Percentiles rank a stretch among this genome's conserved stretches.
Conservation (phyloP, 92 coral and sea anemone species). For the Metridium senile region DNA sequence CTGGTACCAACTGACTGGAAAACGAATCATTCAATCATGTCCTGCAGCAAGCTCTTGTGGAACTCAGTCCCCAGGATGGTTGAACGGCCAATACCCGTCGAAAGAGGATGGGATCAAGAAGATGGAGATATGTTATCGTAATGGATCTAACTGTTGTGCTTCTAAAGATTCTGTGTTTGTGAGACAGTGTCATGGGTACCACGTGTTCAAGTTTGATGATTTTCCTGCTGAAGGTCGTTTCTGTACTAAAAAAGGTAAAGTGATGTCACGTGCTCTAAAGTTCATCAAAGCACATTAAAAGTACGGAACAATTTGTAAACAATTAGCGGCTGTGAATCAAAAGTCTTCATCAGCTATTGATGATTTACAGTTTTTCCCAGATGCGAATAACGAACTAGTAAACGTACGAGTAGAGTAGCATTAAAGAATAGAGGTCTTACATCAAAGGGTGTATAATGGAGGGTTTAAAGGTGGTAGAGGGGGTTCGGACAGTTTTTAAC, state of each 20-base stretch:
- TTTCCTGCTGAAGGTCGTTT: not conserved
- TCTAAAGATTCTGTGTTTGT: constrained; percentile 11
- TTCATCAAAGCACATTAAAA: not conserved
- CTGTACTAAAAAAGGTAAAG: constrained; percentile 14
- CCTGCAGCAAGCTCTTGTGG: constrained; percentile 44
- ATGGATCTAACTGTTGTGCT: constrained; percentile 18
- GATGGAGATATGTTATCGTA: constrained; percentile 20
- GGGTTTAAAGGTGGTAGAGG: too few relatives aligned
- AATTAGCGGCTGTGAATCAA: too few relatives aligned
- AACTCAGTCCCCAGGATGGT: constrained; percentile 55
- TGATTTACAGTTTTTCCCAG: too few relatives aligned
- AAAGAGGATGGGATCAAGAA: constrained; percentile 33
- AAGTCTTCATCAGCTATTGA: too few relatives aligned
- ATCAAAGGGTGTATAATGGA: too few relatives aligned
- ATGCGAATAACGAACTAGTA: too few relatives aligned
- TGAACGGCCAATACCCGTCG: constrained; percentile 39
- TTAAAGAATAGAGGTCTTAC: too few relatives aligned
- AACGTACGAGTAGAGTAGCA: too few relatives aligned
- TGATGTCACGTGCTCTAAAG: not conserved
- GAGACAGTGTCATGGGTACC: constrained; percentile 22
- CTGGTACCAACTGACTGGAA: constrained; percentile 21
- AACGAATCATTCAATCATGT: constrained; percentile 19
- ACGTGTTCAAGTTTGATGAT: constrained; percentile 8
- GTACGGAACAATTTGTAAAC: too few relatives aligned
- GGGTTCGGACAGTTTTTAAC: too few relatives aligned